phyloP scores from a whole-genome alignment of 2,797 vertebrate species.

The Myiotriccus ornatus region DNA sequence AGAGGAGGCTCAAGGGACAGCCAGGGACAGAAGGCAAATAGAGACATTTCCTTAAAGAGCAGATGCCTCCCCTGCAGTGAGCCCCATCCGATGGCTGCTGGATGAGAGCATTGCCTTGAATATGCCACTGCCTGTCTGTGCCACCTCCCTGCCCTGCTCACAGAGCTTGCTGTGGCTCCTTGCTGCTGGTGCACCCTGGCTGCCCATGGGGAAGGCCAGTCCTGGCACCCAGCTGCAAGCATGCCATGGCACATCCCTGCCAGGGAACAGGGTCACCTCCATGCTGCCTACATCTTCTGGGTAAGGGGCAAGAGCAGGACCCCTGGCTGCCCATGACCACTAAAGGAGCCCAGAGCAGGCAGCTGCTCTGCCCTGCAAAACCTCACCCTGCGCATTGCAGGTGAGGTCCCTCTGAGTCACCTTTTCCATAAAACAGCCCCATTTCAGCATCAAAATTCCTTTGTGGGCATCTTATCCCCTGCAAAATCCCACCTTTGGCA shows the following conservation, averaged over 20 bases:
- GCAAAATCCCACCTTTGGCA: neutral
- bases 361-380: neutral
- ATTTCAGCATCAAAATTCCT: neutral
- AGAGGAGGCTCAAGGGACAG: neutral
- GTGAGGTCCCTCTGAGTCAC: neutral
- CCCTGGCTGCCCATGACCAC: neutral
- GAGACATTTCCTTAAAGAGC: neutral
- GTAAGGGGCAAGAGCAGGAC: neutral
- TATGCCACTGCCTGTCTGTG: neutral
- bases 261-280: neutral
- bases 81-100: accelerated
- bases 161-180: neutral
- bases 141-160: neutral
- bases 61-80: neutral
- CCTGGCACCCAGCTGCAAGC: neutral
- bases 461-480: neutral
- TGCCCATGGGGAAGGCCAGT: accelerated
- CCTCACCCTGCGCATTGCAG: neutral
- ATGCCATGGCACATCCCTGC: accelerated
- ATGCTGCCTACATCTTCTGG: neutral
- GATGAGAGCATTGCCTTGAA: neutral
- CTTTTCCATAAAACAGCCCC: neutral
- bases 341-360: neutral
- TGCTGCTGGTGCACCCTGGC: neutral
- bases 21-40: neutral